phyloP scores from a whole-genome alignment of 1,140 invertebrate species.

The Chymomyza costata region DNA sequence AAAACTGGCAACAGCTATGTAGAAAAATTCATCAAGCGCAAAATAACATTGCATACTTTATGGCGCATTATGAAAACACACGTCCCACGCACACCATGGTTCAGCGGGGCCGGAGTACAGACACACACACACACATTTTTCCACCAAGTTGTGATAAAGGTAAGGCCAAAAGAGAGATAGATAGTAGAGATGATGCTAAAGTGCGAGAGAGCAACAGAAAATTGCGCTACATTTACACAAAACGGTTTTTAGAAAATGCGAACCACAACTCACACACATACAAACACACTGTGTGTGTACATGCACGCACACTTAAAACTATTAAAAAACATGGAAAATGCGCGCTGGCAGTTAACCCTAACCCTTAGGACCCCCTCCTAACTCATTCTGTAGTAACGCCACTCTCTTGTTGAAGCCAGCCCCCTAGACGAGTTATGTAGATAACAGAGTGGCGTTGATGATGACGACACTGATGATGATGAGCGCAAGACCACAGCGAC shows the following conservation, averaged over 20 bases:
- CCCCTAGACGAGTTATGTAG: conserved; percentile 43
- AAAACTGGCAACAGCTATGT: conserved; percentile 48
- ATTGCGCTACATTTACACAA: conserved; percentile 66
- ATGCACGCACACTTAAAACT: conserved; percentile 35
- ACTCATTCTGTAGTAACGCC: background rate
- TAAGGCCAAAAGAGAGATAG: no score
- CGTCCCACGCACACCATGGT: no score
- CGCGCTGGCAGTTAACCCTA: conserved; percentile 58
- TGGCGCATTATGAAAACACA: conserved; percentile 72
- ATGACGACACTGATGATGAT: conserved; percentile 36
- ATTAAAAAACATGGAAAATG: conserved; percentile 55
- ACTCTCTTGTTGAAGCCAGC: background rate
- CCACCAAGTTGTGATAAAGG: no score
- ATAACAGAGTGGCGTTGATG: conserved; percentile 42
- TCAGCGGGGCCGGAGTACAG: no score
- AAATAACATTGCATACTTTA: conserved; percentile 74
- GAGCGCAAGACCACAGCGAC: conserved; percentile 18
- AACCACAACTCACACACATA: conserved; percentile 14
- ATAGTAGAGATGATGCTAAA: no score
- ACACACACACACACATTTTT: no score
- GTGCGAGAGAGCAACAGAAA: conserved; percentile 16
- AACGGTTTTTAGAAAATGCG: conserved; percentile 69
- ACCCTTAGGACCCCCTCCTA: conserved; percentile 19
- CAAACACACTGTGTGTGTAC: background rate
- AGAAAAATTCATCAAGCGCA: conserved; percentile 71